Evolutionary conservation across 1,140 invertebrate species (phyloP), one percentile per base, ranked within the genome.

Genomic region (Vanessa atalanta): DNA sequence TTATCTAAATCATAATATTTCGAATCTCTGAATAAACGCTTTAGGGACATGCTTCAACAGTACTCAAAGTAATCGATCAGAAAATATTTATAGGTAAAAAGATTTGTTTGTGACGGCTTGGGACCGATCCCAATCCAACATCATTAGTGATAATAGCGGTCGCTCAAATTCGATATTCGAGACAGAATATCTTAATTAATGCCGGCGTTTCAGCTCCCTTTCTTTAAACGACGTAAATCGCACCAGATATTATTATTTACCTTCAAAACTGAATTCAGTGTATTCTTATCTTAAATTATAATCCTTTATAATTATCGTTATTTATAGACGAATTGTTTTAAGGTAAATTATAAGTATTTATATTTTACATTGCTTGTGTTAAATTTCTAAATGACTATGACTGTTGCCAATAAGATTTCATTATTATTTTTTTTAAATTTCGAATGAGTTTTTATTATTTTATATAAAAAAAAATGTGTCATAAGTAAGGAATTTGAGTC

Each of bases 181-280:
- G 85, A 84, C 86, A 81, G 77, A 83, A 79, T 80, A 79, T 80
- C 80, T 86, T 85, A 88, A 88, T 89, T 88, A 85, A 85, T 83
- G 81, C 77, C 61, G 75, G 71, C 75, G 76, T 72, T 61, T 71
- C 77, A 77, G 72, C 60, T 74, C 80, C 80, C 85, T 85, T 88
- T 76, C 73, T 72, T 82, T 79, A 80, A 84, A 83, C 79, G 78
- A 84, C 80, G 82, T 31, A 31, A 37, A 61, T 43, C 15, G 53
- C 57, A 15, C 13, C 26, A 37, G 57, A 61, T 61, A 61, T 37
- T 20, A 15, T 61, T 61, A 61, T 61, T 61, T 16, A 61, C 11
- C 37, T 43, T 26, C 13, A 37, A 37, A 57, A 57, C 7, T 20
- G 20, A 57, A 26, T 26, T 7, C 3, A 37, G 15, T n/a, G 23